Percentiles rank a stretch among this genome's conserved stretches.
phyloP scores from a whole-genome alignment of 1,140 invertebrate genomes.

The Vanessa tameamea region DNA sequence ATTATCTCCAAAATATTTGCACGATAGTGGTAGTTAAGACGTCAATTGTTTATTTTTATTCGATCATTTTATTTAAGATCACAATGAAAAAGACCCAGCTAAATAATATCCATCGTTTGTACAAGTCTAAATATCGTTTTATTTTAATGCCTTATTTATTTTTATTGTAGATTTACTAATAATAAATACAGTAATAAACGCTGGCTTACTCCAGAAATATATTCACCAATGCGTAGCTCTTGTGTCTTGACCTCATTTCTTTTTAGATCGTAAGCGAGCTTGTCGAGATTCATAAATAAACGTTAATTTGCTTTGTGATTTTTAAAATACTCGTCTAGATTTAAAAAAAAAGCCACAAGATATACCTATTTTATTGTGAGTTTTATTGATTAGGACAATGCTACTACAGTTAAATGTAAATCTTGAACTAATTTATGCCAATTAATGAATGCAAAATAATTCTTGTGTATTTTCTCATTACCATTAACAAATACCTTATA shows the following conservation, averaged over 20 bases:
- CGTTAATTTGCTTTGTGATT: constrained; percentile 11
- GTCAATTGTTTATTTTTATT: too few relatives aligned
- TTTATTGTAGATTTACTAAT: constrained; percentile 22
- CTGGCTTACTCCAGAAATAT: constrained; percentile 51
- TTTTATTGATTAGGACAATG: background rate
- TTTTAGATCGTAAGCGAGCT: constrained; percentile 43
- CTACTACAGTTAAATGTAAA: too few relatives aligned
- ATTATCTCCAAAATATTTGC: too few relatives aligned
- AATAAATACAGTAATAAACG: constrained; percentile 28
- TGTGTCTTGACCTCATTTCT: constrained; percentile 68
- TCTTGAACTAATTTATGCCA: too few relatives aligned
- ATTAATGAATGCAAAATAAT: background rate
- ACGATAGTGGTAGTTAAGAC: too few relatives aligned
- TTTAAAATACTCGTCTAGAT: background rate
- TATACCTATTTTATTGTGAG: too few relatives aligned
- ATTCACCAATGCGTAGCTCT: constrained; percentile 47
- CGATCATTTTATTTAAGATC: too few relatives aligned
- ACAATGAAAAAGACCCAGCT: too few relatives aligned
- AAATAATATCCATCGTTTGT: too few relatives aligned
- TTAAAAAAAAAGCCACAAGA: background rate
- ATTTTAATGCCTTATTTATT: background rate
- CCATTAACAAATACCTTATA: background rate
- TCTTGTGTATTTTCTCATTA: too few relatives aligned
- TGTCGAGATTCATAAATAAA: constrained; percentile 22
- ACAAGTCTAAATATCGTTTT: background rate